Percentiles rank a stretch among this genome's conserved stretches.
phyloP scores from a whole-genome alignment of 2,888 invertebrate genomes.

The Mimachlamys varia region DNA sequence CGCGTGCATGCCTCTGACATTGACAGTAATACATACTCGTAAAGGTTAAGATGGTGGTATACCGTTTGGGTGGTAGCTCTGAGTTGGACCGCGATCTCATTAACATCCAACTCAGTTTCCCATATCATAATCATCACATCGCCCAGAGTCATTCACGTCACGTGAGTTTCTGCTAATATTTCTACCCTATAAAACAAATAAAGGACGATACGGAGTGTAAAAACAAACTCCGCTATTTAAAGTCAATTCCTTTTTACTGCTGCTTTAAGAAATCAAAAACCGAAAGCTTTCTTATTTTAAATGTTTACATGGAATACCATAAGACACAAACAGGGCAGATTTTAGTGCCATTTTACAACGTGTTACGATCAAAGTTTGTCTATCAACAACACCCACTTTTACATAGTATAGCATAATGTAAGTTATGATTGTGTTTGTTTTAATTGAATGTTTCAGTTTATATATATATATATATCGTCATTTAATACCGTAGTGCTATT shows the following conservation, averaged over 20 bases:
- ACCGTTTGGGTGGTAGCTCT: background rate
- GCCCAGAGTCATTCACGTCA: background rate
- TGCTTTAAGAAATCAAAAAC: background rate
- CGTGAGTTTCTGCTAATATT: background rate
- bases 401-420: constrained; percentile 11
- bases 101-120: background rate
- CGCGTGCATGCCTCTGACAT: too few species aligned
- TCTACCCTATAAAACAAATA: too few species aligned
- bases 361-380: background rate
- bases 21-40: background rate
- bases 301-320: background rate
- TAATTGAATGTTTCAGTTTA: constrained; percentile 30
- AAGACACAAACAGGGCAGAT: background rate
- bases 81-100: background rate
- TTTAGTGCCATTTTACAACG: background rate
- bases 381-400: background rate
- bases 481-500: constrained; percentile 18
- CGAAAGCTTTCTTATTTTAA: background rate
- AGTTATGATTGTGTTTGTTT: constrained; percentile 4
- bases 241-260: too few species aligned
- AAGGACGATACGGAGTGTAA: too few species aligned
- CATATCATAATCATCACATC: background rate
- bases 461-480: constrained; percentile 31
- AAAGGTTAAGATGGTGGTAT: background rate
- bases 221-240: too few species aligned